Percentiles rank a stretch among this genome's conserved stretches.
These are phyloP conservation scores for Carapus acus DNA, from an alignment of 2,797 vertebrate genomes.

Conservation along the genomic window DNA sequence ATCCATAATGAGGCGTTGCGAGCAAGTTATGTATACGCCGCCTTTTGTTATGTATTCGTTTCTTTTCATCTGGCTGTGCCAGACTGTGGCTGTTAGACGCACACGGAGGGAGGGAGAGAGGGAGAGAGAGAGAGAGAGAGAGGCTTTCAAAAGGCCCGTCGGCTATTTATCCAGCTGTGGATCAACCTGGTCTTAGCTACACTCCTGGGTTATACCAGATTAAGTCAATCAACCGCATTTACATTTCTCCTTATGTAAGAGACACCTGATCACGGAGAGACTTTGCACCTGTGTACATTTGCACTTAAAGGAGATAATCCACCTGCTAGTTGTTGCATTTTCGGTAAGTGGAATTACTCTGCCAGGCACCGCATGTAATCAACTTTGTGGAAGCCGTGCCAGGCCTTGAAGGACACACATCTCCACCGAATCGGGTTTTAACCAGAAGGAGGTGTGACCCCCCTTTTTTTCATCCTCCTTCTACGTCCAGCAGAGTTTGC, in stretches of 20 bases:
- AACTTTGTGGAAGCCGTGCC: slow-evolving; percentile 56
- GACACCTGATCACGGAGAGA: slow-evolving; percentile 38
- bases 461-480: slow-evolving; percentile 43
- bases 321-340: slow-evolving; percentile 35
- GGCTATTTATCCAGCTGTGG: slow-evolving; percentile 69
- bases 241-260: slow-evolving; percentile 54
- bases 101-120: no score
- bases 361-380: slow-evolving; percentile 56
- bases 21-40: not conserved
- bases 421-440: slow-evolving; percentile 62
- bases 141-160: slow-evolving; percentile 30
- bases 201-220: slow-evolving; percentile 47
- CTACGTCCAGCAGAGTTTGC: slow-evolving; percentile 20
- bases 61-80: slow-evolving; percentile 36
- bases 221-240: slow-evolving; percentile 51
- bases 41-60: not conserved
- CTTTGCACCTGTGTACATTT: slow-evolving; percentile 16
- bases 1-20: not conserved
- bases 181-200: slow-evolving; percentile 36
- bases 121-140: slow-evolving; percentile 46
- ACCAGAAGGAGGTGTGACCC: slow-evolving; percentile 62
- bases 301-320: slow-evolving; percentile 47
- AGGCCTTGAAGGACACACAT: slow-evolving; percentile 69
- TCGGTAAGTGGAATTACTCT: slow-evolving; percentile 39
- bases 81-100: slow-evolving; percentile 21